Evolutionary conservation across 1,140 invertebrate species (phyloP).

Genomic region (Drosophila triauraria): DNA sequence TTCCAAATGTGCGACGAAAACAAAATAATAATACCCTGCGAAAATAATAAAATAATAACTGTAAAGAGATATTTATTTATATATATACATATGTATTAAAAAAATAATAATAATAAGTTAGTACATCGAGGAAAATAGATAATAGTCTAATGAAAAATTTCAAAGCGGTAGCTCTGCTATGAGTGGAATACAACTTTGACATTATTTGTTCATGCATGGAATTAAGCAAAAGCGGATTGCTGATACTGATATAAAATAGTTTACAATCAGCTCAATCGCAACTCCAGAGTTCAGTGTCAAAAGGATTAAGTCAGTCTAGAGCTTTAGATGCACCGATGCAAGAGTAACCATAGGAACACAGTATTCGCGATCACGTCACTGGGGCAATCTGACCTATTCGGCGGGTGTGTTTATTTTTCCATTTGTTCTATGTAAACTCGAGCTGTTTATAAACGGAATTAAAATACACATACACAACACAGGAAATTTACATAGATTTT

Average conservation of each 20-base stretch:
- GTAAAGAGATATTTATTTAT: too few relatives aligned
- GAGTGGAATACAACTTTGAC: not conserved
- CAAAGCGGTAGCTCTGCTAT: too few relatives aligned
- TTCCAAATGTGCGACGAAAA: too few relatives aligned
- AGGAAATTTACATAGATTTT: not conserved
- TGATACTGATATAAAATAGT: not conserved
- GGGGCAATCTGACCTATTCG: constrained; percentile 14
- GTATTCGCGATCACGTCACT: constrained; percentile 4
- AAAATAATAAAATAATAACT: not conserved
- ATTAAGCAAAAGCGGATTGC: not conserved
- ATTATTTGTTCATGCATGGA: not conserved
- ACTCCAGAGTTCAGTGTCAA: not conserved
- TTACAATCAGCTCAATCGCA: not conserved
- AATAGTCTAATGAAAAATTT: not conserved
- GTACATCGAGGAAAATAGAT: not conserved
- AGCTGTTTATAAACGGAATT: constrained; percentile 16
- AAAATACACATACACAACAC: not conserved
- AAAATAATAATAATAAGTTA: not conserved
- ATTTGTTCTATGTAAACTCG: constrained; percentile 13
- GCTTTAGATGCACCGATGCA: not conserved
- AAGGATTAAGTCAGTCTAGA: too few relatives aligned
- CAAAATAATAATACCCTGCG: not conserved
- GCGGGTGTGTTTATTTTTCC: constrained; percentile 8
- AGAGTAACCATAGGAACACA: not conserved
- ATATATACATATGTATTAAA: too few relatives aligned